Evolutionary conservation across 1,140 invertebrate species (phyloP).

Genomic region (Drosophila ogumai): DNA sequence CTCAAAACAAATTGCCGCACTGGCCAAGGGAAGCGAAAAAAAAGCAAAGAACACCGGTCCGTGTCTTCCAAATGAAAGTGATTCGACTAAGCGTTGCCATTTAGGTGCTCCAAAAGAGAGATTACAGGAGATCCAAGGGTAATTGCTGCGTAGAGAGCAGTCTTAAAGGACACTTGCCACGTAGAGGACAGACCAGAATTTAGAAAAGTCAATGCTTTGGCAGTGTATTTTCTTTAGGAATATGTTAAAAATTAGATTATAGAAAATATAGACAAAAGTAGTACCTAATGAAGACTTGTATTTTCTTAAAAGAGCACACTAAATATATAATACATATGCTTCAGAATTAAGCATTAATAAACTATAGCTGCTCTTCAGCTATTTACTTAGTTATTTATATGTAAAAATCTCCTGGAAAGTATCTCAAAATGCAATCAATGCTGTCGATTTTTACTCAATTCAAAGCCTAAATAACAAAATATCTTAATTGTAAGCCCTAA

Average conservation of each 20-base stretch:
- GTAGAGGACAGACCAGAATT: not conserved
- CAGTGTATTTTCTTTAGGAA: too few relatives aligned
- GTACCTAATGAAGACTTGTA: too few relatives aligned
- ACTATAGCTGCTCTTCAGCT: not conserved
- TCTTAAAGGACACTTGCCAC: not conserved
- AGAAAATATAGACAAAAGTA: not conserved
- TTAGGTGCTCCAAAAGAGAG: constrained; percentile 25
- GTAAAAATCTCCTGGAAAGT: not conserved
- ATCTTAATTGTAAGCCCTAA: not conserved
- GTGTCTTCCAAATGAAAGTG: constrained; percentile 37
- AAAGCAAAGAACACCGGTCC: constrained; percentile 19
- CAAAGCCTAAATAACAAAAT: not conserved
- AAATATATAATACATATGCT: too few relatives aligned
- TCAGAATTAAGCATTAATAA: not conserved
- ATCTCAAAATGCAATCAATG: not conserved
- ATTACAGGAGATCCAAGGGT: constrained; percentile 9
- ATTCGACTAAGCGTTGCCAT: constrained; percentile 52
- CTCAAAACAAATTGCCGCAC: constrained; percentile 81
- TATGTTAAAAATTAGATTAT: not conserved
- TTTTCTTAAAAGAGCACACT: too few relatives aligned
- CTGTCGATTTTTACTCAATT: not conserved
- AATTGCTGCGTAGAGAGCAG: not conserved
- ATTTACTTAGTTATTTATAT: not conserved
- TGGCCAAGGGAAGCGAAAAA: constrained; percentile 49
- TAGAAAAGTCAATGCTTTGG: not conserved